Percentiles rank a stretch among this genome's conserved stretches.
Conservation (phyloP, 2,797 vertebrate genomes). For the Phoeniculus purpureus region DNA sequence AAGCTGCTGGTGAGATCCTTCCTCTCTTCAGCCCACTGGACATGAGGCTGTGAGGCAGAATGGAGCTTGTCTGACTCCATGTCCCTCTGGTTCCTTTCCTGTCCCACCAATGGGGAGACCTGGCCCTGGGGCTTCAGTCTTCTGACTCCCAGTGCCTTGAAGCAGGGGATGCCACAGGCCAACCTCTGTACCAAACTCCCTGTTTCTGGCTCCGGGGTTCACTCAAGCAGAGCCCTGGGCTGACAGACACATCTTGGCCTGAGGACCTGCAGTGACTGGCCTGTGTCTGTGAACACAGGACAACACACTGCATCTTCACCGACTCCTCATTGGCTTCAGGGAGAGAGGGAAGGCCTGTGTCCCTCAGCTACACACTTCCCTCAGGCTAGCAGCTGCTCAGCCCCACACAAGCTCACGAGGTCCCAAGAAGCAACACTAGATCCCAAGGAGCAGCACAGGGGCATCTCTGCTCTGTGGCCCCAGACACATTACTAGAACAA, state of each 20-base stretch:
- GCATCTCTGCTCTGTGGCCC: not conserved
- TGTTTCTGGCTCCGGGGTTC: not conserved
- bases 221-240: not conserved
- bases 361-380: too few species aligned
- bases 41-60: accelerated
- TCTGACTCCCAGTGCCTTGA: accelerated
- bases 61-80: not conserved
- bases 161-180: not conserved
- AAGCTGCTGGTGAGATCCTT: not conserved
- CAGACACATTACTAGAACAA: accelerated
- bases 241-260: not conserved
- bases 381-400: too few species aligned
- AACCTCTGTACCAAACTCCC: not conserved
- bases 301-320: accelerated
- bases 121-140: not conserved
- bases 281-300: not conserved
- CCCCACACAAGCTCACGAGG: not conserved
- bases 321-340: accelerated
- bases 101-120: accelerated
- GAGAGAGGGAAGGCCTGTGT: not conserved
- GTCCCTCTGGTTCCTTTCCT: not conserved
- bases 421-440: not conserved
- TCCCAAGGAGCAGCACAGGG: not conserved
- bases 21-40: not conserved
- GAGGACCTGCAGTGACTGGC: accelerated